These are phyloP conservation scores for Channa maculata DNA, from an alignment of 2,113 vertebrate genomes.

Conservation along the genomic window DNA sequence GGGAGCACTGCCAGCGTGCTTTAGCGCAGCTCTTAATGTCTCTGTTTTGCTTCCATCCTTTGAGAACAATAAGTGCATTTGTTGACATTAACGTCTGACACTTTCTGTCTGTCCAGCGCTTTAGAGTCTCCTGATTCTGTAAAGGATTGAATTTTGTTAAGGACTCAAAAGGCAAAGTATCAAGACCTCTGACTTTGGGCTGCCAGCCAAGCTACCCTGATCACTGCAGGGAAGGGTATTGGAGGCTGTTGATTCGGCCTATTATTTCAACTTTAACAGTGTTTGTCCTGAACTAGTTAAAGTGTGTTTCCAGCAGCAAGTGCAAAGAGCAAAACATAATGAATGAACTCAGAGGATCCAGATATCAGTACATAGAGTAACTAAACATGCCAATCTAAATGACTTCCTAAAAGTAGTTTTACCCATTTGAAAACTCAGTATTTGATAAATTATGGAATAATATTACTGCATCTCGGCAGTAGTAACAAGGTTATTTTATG, in stretches of 20 bases:
- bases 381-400: too few species aligned
- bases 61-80: slow-evolving; percentile 42
- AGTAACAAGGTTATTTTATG: not conserved
- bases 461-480: not conserved
- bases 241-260: slow-evolving; percentile 1
- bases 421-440: too few species aligned
- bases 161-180: slow-evolving; percentile 13
- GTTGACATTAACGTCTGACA: slow-evolving; percentile 42
- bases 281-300: too few species aligned
- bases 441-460: too few species aligned
- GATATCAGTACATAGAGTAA: too few species aligned
- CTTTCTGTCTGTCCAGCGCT: slow-evolving; percentile 21
- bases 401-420: too few species aligned
- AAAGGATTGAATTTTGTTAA: slow-evolving; percentile 28
- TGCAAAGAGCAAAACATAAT: not conserved
- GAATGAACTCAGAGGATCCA: not conserved
- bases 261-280: slow-evolving; percentile 14
- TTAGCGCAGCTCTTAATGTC: slow-evolving; percentile 38
- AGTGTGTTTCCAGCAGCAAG: not conserved
- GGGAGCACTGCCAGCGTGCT: slow-evolving; percentile 33
- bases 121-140: slow-evolving; percentile 21
- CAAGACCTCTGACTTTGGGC: not conserved
- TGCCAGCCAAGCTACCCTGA: not conserved
- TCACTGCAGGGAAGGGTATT: not conserved
- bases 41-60: slow-evolving; percentile 34